Base-by-base conservation (phyloP, 2,113 vertebrate genomes). In the Motacilla alba region DNA sequence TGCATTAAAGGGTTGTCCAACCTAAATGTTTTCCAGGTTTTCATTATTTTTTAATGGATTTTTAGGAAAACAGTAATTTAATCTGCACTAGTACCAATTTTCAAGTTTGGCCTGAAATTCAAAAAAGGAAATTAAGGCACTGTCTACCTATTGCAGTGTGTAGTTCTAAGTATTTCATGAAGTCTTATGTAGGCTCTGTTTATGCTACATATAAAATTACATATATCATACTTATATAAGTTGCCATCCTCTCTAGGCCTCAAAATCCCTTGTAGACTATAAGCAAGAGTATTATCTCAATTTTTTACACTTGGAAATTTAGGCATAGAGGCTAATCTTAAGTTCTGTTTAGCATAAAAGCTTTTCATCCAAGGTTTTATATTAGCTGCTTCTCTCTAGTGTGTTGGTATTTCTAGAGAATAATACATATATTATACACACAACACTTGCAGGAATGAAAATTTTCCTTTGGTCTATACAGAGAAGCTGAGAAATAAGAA, bases 331-430 rank as follows among this genome's bases (percentile, higher is more conserved):
- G 85, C 90, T 94, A 95, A 96, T 94, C 90, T 91, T 55, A 90
- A 97, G 82, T 80, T 96, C 87, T 94, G 30, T 87, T 95, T 95
- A 90, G 67, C 87, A 93, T 91, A 91, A 91, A 94, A 95, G 63
- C 75, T 93, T 95, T 95, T 90, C 79, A 96, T 94, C 82, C 59
- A 50, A 63, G 75, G 46, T 86, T 91, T 95, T 95, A 67, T 93
- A 88, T 91, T 73, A 88, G n/a, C 55, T 79, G 11, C 31, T 72
- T 87, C 62, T 93, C 89, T 91, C 81, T 83, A 83, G 62, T 83
- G 70, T 93, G 87, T 82, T 85, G 62, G 26, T 80, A 77, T 95
- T 95, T 91, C 84, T 87, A 62, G 91, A 88, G 79, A 93, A 90
- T 80, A 95, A 94, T 88, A 83, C 49, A 80, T 88, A 73, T 46